Conservation (phyloP, 2,113 vertebrate genomes). For the Pedetes capensis region DNA sequence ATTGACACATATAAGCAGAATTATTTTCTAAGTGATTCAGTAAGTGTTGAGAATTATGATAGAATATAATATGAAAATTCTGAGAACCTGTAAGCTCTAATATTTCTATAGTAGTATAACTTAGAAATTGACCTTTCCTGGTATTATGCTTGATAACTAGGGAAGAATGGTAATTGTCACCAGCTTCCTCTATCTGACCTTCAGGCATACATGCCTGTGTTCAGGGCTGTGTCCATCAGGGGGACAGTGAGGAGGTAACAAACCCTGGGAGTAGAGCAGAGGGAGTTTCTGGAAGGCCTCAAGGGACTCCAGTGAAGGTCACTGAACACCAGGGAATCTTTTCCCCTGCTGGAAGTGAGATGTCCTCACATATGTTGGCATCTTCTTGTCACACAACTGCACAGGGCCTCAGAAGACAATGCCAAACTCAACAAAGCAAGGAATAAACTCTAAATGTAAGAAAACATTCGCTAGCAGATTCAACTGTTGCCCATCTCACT, state of each 20-base stretch:
- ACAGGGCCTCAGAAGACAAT: background rate
- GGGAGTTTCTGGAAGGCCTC: background rate
- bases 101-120: background rate
- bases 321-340: background rate
- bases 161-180: background rate
- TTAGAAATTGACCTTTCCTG: background rate
- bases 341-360: background rate
- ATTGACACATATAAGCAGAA: too few species aligned
- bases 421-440: background rate
- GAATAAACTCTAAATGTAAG: background rate
- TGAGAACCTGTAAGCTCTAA: background rate
- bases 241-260: background rate
- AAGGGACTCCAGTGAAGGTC: background rate
- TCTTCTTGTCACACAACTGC: background rate
- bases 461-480: background rate
- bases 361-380: background rate
- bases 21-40: background rate
- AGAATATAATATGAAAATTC: background rate
- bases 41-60: background rate
- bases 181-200: background rate
- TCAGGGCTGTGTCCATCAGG: background rate
- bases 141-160: background rate
- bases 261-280: background rate
- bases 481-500: background rate
- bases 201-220: too few species aligned